Evolutionary conservation across 1,140 invertebrate species (phyloP).

Genomic region (Psilanteris sp.): DNA sequence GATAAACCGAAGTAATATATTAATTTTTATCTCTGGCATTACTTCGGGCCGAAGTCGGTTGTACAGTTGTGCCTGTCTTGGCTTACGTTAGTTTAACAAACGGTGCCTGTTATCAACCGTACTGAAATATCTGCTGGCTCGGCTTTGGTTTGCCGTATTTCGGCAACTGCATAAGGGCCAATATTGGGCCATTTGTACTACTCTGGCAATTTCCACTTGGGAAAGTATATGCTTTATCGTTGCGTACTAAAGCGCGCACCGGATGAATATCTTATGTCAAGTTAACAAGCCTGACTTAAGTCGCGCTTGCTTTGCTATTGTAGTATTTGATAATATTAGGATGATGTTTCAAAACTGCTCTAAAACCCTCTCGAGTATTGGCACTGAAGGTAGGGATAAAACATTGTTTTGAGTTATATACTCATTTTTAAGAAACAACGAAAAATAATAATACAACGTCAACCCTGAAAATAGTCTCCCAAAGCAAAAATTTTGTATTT

Average conservation of each 20-base stretch:
- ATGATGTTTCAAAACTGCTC: slow-evolving; percentile 56
- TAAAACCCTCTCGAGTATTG: slow-evolving; percentile 37
- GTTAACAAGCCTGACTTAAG: slow-evolving; percentile 54
- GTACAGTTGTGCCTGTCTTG: too few relatives aligned
- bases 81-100: too few relatives aligned
- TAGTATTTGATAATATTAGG: slow-evolving; percentile 61
- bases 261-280: slow-evolving; percentile 62
- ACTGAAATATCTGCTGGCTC: too few relatives aligned
- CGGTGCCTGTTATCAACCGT: too few relatives aligned
- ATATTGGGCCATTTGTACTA: too few relatives aligned
- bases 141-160: too few relatives aligned
- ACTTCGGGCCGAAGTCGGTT: too few relatives aligned
- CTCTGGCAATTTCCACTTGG: too few relatives aligned
- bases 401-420: slow-evolving; percentile 24
- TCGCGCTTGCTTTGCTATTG: slow-evolving; percentile 57
- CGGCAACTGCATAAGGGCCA: too few relatives aligned
- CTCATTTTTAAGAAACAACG: slow-evolving; percentile 41
- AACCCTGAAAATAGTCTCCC: slow-evolving; percentile 12
- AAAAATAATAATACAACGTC: background rate
- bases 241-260: slow-evolving; percentile 33
- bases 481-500: slow-evolving; percentile 18
- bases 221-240: slow-evolving; percentile 47
- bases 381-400: slow-evolving; percentile 32
- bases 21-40: too few relatives aligned
- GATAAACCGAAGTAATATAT: too few relatives aligned